Evolutionary conservation across 2,113 vertebrate species (phyloP), one percentile per base, ranked within the genome.

Genomic region (Cephalopterus ornatus): DNA sequence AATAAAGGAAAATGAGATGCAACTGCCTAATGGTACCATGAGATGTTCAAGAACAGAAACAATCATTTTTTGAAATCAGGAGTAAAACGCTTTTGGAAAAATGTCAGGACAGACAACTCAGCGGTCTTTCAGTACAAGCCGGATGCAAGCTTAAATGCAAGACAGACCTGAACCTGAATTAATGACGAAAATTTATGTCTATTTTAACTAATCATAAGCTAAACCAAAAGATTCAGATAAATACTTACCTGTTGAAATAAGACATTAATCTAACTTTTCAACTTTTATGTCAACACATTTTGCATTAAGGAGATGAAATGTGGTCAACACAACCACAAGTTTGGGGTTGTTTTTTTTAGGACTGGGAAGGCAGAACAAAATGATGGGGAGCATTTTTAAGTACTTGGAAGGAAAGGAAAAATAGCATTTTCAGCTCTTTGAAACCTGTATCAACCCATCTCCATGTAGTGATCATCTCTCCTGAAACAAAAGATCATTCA

Each of bases 1-100:
- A 65, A 28, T 49, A 65, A 46, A 49, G 17, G 9, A 85, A 85
- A 77, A 59, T 14, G 5, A 61, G 37, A 46, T 14, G 12, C 16
- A 94, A 49, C 50, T 33, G 10, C 46, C 85, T 14, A 81, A 46
- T 0, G 0, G 9, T 42, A 70, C 24, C 20, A 46, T 8, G 8
- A 87, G 18, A 62, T 20, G 4, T 9, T 78, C 13, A 72, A 85
- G 32, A 46, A 90, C 63, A 75, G 16, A 58, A 78, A 58, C 18
- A 42, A 49, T 18, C 9, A 14, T 61, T 73, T 37, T 26, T 7
- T 49, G 7, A 84, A 84, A 70, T 8, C 5, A 27, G 15, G 47
- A 81, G 62, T 32, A 80, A 88, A 86, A 49, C 18, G 58, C 6
- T 52, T 76, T 4, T 13, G 61, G 23, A 30, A 84, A 77, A 87